Percentiles rank a stretch among this genome's conserved stretches.
Conservation (phyloP, 2,888 invertebrate species). For the Chelonus formosanus region DNA sequence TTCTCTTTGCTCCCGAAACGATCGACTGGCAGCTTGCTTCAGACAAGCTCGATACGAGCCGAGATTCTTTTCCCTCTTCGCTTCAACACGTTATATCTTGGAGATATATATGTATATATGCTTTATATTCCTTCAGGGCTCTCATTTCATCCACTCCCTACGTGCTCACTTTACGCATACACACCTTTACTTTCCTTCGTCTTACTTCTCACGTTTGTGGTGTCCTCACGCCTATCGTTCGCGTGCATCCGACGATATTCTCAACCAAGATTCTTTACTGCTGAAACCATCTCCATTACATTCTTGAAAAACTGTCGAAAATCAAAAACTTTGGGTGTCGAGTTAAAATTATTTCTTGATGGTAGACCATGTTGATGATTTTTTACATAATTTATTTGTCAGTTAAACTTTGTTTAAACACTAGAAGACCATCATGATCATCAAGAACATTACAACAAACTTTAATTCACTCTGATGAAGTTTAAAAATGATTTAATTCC, state of each 20-base stretch:
- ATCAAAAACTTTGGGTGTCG: too few species aligned
- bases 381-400: too few species aligned
- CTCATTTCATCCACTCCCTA: conserved; percentile 2
- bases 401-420: too few species aligned
- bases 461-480: too few species aligned
- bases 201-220: conserved; percentile 10
- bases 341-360: too few species aligned
- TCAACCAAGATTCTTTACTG: neutral
- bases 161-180: conserved; percentile 7
- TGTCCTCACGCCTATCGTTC: conserved; percentile 19
- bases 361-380: too few species aligned
- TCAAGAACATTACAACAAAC: too few species aligned
- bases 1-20: conserved; percentile 49
- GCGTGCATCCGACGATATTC: conserved; percentile 8
- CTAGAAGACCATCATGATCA: too few species aligned
- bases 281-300: too few species aligned
- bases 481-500: too few species aligned
- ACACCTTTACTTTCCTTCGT: conserved; percentile 16
- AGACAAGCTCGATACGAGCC: conserved; percentile 31
- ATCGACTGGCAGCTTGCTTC: conserved; percentile 51
- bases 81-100: conserved; percentile 17
- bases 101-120: neutral
- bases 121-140: conserved; percentile 10
- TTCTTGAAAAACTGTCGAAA: too few species aligned
- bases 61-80: conserved; percentile 6